Evolutionary conservation across 2,888 invertebrate genomes (phyloP).

Genomic region (Ennomos erosarius): DNA sequence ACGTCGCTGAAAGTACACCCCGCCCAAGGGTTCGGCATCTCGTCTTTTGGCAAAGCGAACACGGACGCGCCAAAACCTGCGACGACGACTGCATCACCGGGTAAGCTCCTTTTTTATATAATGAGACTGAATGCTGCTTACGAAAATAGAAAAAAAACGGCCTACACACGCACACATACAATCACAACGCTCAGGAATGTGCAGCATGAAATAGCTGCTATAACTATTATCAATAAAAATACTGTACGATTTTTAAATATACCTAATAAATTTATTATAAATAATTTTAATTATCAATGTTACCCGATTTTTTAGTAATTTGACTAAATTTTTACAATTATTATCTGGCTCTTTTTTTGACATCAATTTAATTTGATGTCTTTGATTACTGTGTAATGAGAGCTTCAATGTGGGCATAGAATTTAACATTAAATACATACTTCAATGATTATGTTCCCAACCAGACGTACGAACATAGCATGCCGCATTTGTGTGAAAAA

Average conservation of each 20-base stretch:
- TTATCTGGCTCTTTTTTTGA: too few relatives aligned
- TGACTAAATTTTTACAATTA: too few relatives aligned
- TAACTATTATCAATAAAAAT: too few relatives aligned
- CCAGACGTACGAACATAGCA: constrained; percentile 13
- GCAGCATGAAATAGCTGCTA: constrained; percentile 13
- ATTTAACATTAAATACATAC: not conserved
- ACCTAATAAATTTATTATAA: too few relatives aligned
- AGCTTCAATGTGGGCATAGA: constrained; percentile 4
- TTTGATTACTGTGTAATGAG: too few relatives aligned
- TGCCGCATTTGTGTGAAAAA: constrained; percentile 4
- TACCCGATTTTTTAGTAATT: too few relatives aligned
- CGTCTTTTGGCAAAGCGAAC: constrained; percentile 76
- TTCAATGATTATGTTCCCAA: constrained; percentile 9
- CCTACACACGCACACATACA: constrained; percentile 15
- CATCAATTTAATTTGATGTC: too few relatives aligned
- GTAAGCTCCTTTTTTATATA: constrained; percentile 65
- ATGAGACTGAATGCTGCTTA: constrained; percentile 40
- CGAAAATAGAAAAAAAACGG: constrained; percentile 6
- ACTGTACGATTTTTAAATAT: too few relatives aligned
- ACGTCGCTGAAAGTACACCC: constrained; percentile 53
- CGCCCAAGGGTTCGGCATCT: constrained; percentile 67
- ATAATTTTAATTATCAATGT: too few relatives aligned
- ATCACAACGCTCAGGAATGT: constrained; percentile 17
- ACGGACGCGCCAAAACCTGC: constrained; percentile 73
- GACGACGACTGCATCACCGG: constrained; percentile 68